Evolutionary conservation across 2,797 vertebrate genomes (phyloP), one percentile per base, ranked within the genome.

Genomic region (Cichlasoma orientale): DNA sequence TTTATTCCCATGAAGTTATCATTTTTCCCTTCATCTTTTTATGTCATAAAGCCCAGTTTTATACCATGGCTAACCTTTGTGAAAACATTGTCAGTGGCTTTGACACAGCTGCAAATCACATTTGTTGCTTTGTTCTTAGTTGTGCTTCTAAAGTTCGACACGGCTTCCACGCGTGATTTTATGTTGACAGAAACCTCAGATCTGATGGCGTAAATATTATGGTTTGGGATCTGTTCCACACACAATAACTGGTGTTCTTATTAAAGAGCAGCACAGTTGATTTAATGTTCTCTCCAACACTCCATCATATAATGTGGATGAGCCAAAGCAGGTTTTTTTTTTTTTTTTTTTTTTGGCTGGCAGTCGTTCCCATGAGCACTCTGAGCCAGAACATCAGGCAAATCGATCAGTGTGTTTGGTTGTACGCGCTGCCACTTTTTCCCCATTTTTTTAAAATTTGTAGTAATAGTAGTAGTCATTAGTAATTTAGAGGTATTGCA

Each of bases 381-480:
- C 23, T 19, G 69, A 89, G 85, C 87, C 91, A 91, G 79, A 90
- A 86, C 86, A 87, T 85, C 82, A 85, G 85, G 87, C 75, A 56
- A 86, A 89, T 79, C 57, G 69, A 91, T 90, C 82, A 80, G 38
- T 18, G 25, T 33, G 74, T 68, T 66, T 73, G 18, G 55, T 50
- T 75, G 14, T 58, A 31, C 36, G 76, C 47, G 59, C 79, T 78
- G 84, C 75, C 41, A 75, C 74, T 56, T 82, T 47, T 3, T 79
- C 80, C 13, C 7, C 8, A 44, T 4, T 63, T 23, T 63, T 1
- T 31, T 31, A 4, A 31, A 31, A 36, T 33, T 36, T 36, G 8
- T 36, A 36, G 33, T 63, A 8, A 3, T 79, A 41, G 58, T 70
- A 52, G 59, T 70, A 52, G 61, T 76, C 55, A 72, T 74, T 50